Evolutionary conservation across 2,113 vertebrate species (phyloP).

Genomic region (Myiozetetes cayanensis): DNA sequence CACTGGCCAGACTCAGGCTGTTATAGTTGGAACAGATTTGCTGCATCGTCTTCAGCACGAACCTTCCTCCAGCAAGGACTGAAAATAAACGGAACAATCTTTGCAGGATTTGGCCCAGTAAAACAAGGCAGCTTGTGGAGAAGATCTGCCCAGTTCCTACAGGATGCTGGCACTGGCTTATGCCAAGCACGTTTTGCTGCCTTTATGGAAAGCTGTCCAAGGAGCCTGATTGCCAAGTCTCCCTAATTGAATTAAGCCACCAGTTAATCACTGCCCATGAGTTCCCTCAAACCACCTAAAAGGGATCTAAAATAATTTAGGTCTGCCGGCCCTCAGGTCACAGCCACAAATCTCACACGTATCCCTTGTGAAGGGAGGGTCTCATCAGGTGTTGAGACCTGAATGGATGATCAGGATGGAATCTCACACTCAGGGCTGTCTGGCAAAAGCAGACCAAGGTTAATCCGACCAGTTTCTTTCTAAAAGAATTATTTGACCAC

Average conservation of each 20-base stretch:
- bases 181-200: neutral
- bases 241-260: neutral
- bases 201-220: neutral
- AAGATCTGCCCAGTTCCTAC: neutral
- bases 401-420: neutral
- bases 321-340: neutral
- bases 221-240: neutral
- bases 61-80: neutral
- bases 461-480: neutral
- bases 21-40: slow-evolving; percentile 3
- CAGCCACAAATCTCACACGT: neutral
- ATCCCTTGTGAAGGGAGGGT: neutral
- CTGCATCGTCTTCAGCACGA: neutral
- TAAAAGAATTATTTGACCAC: no score
- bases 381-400: neutral
- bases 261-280: neutral
- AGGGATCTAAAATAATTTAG: neutral
- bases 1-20: neutral
- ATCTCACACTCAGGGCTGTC: neutral
- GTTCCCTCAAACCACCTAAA: neutral
- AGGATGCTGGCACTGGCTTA: neutral
- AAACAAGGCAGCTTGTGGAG: neutral
- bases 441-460: neutral
- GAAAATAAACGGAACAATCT: slow-evolving; percentile 1
- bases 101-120: neutral